Conservation (phyloP, 2,113 vertebrate genomes). For the Varanus salvator region DNA sequence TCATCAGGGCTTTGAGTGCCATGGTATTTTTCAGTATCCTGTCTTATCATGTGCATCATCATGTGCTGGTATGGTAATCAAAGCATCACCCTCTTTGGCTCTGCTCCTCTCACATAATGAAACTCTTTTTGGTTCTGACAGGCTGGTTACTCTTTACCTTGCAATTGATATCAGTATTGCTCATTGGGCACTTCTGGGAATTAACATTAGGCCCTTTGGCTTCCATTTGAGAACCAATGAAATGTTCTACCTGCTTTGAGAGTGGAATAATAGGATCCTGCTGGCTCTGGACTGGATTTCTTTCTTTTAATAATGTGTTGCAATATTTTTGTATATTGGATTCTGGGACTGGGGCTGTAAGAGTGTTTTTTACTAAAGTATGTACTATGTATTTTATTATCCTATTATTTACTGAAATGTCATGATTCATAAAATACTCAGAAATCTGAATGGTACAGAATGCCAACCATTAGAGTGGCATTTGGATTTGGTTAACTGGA, state of each 20-base stretch:
- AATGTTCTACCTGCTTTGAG: neutral
- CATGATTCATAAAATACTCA: neutral
- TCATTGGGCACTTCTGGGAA: neutral
- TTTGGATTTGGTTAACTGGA: neutral
- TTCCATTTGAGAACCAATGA: neutral
- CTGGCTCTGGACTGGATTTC: too few relatives aligned
- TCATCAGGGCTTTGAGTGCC: too few relatives aligned
- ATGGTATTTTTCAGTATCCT: too few relatives aligned
- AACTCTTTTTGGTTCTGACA: too few relatives aligned
- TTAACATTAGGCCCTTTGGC: neutral
- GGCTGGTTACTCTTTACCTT: too few relatives aligned
- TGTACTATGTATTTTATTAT: neutral
- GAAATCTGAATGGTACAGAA: neutral
- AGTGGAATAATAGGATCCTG: too few relatives aligned
- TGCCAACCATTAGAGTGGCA: neutral
- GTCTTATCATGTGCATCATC: too few relatives aligned
- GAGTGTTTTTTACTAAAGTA: neutral
- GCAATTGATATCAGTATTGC: neutral
- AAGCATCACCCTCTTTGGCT: too few relatives aligned
- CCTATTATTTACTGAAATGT: neutral
- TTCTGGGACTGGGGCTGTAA: neutral
- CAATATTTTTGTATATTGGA: neutral
- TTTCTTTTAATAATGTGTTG: neutral
- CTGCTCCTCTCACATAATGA: too few relatives aligned
- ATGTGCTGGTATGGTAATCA: too few relatives aligned